Percentiles rank a stretch among this genome's conserved stretches.
Evolutionary conservation across 1,140 invertebrate species (phyloP).

Genomic region (Stegodyphus dumicola): DNA sequence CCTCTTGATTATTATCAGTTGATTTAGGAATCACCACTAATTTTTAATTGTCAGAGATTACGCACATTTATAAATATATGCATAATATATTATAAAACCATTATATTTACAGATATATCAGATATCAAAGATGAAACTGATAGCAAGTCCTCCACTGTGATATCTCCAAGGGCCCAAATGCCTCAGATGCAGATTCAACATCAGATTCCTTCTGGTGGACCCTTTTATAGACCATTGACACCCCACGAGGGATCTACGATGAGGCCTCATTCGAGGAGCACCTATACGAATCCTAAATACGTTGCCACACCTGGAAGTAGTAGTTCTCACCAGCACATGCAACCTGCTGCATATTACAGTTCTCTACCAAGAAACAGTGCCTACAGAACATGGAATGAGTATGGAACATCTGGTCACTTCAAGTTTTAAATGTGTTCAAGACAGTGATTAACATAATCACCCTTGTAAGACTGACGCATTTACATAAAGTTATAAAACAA

Average conservation of each 20-base stretch:
- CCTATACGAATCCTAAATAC: constrained; percentile 35
- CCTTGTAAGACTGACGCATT: no score
- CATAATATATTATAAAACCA: no score
- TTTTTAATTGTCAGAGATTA: no score
- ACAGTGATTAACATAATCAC: no score
- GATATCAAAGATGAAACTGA: constrained; percentile 41
- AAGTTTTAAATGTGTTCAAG: constrained; percentile 20
- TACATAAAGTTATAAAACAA: no score
- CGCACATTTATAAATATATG: no score
- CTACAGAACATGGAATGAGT: constrained; percentile 47
- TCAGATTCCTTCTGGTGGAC: constrained; percentile 1
- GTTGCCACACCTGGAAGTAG: constrained; percentile 1
- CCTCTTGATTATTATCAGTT: no score
- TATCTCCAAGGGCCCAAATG: constrained; percentile 11
- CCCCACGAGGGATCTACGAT: constrained; percentile 13
- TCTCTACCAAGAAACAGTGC: constrained; percentile 20
- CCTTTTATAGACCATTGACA: constrained; percentile 39
- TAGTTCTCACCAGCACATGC: background rate
- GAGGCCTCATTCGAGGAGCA: constrained; percentile 22
- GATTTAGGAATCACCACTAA: no score
- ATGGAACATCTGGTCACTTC: constrained; percentile 20
- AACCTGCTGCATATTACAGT: constrained; percentile 19
- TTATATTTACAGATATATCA: constrained; percentile 14
- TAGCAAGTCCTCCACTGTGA: constrained; percentile 30
- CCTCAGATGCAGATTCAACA: background rate